Conservation (phyloP, 92 coral and sea anemone species). For the Zoanthus sociatus region DNA sequence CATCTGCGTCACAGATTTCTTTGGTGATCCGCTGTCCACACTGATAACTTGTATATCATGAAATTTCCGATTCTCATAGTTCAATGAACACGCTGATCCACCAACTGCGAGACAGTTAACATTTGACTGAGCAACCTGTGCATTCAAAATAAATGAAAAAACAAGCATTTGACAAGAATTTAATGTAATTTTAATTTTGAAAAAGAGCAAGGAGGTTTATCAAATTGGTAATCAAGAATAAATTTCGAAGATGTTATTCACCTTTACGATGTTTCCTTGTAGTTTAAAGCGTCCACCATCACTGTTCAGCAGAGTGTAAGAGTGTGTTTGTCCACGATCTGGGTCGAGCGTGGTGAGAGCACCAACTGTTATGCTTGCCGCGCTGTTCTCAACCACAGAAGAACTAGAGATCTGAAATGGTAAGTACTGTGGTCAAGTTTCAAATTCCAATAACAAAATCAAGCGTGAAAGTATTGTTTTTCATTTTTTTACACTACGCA, state of each 20-base stretch:
- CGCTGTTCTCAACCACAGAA: constrained; percentile 74
- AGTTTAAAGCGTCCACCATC: constrained; percentile 83
- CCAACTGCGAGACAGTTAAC: constrained; percentile 69
- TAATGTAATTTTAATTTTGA: background rate
- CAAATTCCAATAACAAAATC: background rate
- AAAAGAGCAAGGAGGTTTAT: background rate
- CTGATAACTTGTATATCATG: constrained; percentile 76
- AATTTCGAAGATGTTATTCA: background rate
- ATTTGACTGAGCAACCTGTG: constrained; percentile 79
- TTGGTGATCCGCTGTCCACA: constrained; percentile 88
- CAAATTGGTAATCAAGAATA: too few species aligned
- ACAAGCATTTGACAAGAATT: too few species aligned
- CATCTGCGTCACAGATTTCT: constrained; percentile 60
- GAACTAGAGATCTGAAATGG: constrained; percentile 62
- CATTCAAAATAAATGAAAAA: background rate
- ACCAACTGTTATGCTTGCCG: constrained; percentile 74
- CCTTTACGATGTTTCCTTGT: constrained; percentile 11
- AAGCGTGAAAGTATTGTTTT: background rate
- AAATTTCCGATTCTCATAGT: constrained; percentile 67
- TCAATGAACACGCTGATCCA: constrained; percentile 71
- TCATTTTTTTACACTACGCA: background rate
- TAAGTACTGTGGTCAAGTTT: background rate
- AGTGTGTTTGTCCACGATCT: constrained; percentile 71
- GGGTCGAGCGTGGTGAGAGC: constrained; percentile 84
- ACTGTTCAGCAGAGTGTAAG: constrained; percentile 73